Evolutionary conservation across 2,888 invertebrate genomes (phyloP), one percentile per base, ranked within the genome.

Genomic region (Xestobium rufovillosum): DNA sequence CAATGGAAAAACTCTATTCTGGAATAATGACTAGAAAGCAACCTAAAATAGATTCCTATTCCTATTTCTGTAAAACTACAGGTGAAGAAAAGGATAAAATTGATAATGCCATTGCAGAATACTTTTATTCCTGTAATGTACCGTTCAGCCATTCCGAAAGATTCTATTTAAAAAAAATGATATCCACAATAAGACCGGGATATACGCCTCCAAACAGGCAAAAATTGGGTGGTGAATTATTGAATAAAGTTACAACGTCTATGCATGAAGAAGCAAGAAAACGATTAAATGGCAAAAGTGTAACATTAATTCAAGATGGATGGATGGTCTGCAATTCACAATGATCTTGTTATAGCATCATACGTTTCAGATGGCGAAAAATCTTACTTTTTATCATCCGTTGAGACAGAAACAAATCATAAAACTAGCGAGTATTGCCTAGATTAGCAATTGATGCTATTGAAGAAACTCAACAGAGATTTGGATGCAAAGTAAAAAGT

Each of bases 301-400:
- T 38, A 14, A 38, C 34, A 11, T 34, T 35, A 35, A 35, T 38
- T 4, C 37, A 37, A 38, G n/a, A n/a, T n/a, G n/a, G 38, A 38
- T 34, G 34, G 34, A 10, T 34, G 38, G 34, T 26, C 23, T 17
- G 26, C 33, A 9, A 38, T 14, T 16, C 36, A 35, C 26, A 36
- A 35, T 26, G 14, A 38, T 33, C 34, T 12, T 19, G 33, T 35
- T 17, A 34, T 36, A 11, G 36, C 36, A 35, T 14, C 10, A 13
- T 36, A 32, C 23, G 13, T 36, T 36, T 15, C 33, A 8, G 33
- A 34, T 8, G 34, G 34, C 10, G 34, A 36, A 36, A 36, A 36
- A 16, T 14, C 19, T 19, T 36, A 14, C 27, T 36, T 36, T 34
- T 14, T 35, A 34, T 26, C 34, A 25, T 35, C 34, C 6, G 26